Evolutionary conservation across 2,888 invertebrate species (phyloP).

Genomic region (Copidosoma aretas): DNA sequence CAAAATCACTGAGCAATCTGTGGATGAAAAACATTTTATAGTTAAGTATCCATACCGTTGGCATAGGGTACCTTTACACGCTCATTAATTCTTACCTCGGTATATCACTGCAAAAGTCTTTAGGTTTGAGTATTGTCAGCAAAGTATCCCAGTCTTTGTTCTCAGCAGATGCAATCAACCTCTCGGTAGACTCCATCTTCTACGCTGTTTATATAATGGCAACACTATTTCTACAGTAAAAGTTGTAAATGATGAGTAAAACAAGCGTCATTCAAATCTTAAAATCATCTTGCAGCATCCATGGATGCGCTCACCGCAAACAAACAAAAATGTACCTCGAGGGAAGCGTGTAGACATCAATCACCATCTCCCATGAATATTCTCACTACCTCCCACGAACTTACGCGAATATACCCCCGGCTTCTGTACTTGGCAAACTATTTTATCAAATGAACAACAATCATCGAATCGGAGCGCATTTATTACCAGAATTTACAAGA

Average conservation of each 20-base stretch:
- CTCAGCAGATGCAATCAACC: constrained; percentile 36
- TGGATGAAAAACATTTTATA: constrained; percentile 29
- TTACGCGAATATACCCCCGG: no score
- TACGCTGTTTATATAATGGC: not conserved
- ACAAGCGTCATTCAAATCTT: no score
- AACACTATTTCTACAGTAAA: constrained; percentile 6
- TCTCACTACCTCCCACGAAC: no score
- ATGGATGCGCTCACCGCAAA: not conserved
- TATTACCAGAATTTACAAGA: not conserved
- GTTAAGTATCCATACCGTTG: no score
- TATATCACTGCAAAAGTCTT: constrained; percentile 46
- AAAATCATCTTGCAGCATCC: not conserved
- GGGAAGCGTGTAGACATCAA: no score
- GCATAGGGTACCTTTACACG: not conserved
- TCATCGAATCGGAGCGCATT: no score
- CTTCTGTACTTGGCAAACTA: no score
- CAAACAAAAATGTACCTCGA: no score
- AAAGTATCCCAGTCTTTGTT: constrained; percentile 50
- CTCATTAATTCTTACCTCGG: constrained; percentile 25
- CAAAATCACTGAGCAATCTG: constrained; percentile 46
- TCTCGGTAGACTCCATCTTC: constrained; percentile 43
- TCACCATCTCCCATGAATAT: no score
- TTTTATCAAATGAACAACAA: no score
- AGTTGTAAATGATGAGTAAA: not conserved
- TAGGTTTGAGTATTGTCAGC: constrained; percentile 47